Evolutionary conservation across 2,797 vertebrate species (phyloP).

Genomic region (Trichosurus vulpecula): DNA sequence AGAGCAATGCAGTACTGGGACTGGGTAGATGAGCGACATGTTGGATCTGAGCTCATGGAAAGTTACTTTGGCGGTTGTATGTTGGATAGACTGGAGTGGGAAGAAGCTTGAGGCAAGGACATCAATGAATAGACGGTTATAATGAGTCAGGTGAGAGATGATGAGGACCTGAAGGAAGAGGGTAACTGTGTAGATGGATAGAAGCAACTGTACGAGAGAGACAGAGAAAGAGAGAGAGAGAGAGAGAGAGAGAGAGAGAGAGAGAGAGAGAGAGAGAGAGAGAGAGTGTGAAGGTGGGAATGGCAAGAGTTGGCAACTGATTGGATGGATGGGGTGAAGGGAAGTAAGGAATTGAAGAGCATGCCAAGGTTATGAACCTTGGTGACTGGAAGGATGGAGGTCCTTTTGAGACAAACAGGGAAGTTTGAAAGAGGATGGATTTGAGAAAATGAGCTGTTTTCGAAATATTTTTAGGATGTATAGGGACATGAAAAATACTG

Average conservation of each 20-base stretch:
- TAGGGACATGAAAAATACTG: background rate
- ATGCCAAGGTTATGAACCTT: background rate
- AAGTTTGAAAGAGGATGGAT: background rate
- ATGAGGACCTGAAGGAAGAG: no score
- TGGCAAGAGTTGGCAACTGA: background rate
- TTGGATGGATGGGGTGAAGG: background rate
- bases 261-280: no score
- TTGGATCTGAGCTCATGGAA: background rate
- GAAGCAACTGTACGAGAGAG: no score
- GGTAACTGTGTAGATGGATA: no score
- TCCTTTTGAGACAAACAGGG: background rate
- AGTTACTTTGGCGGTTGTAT: background rate
- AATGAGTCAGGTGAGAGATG: background rate
- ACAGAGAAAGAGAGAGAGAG: no score
- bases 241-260: no score
- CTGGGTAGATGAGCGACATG: background rate
- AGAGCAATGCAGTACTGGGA: background rate
- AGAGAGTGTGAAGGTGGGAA: background rate
- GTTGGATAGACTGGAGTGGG: background rate
- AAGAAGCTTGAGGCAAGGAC: background rate
- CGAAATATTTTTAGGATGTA: background rate
- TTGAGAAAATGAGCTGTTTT: background rate
- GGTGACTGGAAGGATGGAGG: background rate
- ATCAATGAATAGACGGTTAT: no score
- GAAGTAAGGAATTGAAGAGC: background rate